Evolutionary conservation across 2,797 vertebrate genomes (phyloP), one percentile per base, ranked within the genome.

Genomic region (Sternotherus odoratus): DNA sequence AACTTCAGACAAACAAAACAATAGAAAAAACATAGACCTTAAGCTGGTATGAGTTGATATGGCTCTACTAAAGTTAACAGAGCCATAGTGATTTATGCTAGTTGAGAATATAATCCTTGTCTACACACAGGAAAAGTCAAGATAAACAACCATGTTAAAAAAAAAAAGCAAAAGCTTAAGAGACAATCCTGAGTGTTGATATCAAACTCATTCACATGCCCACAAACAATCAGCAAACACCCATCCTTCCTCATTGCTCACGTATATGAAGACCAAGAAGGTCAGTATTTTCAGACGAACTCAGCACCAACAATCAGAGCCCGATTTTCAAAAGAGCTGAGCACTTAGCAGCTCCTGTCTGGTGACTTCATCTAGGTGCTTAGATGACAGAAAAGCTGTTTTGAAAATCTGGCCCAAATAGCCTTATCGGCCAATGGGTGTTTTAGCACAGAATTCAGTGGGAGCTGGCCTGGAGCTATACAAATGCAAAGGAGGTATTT

Each of bases 21-120:
- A 72, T 23, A 39, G 23, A 43, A 43, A 60, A 72, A 39, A 36
- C 3, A 39, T 4, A 82, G 36, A 43, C 3, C 49, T 13, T 33
- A 2, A 24, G 24, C 6, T 1, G 1, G 9, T 33, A 63, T 3
- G 48, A 81, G 86, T 0, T 10, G 4, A 2, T 80, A 23, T 28
- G 9, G 46, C 88, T 60, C 7, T 8, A 79, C 24, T 72, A 43
- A 72, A 72, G 3, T 28, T 1, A 21, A 43, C 8, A 57, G n/a
- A 53, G 30, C 19, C 91, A 54, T 23, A 69, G 2, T 3, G 24
- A 72, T 9, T 80, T 49, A 23, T 0, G 10, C 1, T 1, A 79
- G n/a, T 2, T 15, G 19, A 85, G 4, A 8, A 69, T 74, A 17
- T 24, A 49, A 4, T 13, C 48, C 49, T 1, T 7, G 17, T 7